Evolutionary conservation across 2,113 vertebrate genomes (phyloP).

Genomic region (Pollimyrus isidori): DNA sequence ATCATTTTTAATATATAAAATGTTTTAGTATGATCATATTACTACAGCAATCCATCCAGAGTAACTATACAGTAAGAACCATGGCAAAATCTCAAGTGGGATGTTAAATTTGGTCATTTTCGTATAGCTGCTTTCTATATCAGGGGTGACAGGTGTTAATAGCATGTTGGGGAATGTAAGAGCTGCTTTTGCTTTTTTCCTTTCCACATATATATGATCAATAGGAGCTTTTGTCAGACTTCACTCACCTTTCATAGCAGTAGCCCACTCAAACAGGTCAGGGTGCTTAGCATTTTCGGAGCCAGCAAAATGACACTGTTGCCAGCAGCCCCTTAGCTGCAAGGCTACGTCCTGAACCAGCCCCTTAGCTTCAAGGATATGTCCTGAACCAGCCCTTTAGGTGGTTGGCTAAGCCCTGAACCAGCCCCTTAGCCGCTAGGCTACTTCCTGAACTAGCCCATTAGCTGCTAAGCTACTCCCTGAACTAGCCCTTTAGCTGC

Average conservation of each 20-base stretch:
- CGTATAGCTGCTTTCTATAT: background rate
- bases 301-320: background rate
- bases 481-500: too few relatives aligned
- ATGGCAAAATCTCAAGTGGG: background rate
- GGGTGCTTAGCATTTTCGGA: background rate
- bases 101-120: background rate
- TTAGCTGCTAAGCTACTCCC: accelerated
- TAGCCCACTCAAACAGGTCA: background rate
- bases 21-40: background rate
- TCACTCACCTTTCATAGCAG: background rate
- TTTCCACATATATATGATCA: background rate
- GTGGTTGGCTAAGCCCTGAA: too few relatives aligned
- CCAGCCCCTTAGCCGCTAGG: background rate
- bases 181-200: background rate
- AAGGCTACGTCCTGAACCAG: background rate
- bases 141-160: background rate
- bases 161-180: background rate
- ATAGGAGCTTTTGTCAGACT: background rate
- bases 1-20: background rate
- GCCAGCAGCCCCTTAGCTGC: background rate
- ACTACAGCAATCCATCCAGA: background rate
- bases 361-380: background rate
- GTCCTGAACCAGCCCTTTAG: background rate
- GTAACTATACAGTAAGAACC: background rate
- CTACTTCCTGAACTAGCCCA: background rate